These are phyloP conservation scores for Melierax canorus DNA, from an alignment of 2,113 vertebrate species.

Conservation along the genomic window DNA sequence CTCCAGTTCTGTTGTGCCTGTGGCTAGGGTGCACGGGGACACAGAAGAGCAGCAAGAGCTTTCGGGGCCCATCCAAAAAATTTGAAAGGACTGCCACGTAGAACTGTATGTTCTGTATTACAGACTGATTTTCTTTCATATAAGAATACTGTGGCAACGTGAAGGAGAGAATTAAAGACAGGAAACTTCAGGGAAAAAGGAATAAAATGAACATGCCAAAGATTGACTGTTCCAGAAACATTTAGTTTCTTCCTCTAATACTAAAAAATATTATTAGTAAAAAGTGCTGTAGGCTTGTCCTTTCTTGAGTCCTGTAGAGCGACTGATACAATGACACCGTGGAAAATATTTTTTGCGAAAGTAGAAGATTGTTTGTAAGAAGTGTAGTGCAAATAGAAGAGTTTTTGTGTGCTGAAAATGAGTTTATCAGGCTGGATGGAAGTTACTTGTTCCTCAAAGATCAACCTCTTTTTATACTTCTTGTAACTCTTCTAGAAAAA, in stretches of 20 bases:
- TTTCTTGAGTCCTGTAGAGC: neutral
- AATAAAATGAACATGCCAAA: neutral
- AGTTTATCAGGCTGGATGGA: neutral
- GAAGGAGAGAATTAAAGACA: neutral
- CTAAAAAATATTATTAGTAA: neutral
- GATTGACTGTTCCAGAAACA: neutral
- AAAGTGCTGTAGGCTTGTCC: neutral
- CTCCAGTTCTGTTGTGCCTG: too few relatives aligned
- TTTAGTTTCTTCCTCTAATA: neutral
- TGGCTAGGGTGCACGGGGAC: too few relatives aligned
- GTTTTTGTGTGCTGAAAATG: neutral
- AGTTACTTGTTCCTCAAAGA: neutral
- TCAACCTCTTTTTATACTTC: neutral
- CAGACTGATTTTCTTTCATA: neutral
- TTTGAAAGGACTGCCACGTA: neutral
- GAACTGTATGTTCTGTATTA: neutral
- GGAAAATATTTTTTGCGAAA: neutral
- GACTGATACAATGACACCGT: rapidly evolving
- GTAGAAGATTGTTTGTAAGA: neutral
- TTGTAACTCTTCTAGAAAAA: neutral
- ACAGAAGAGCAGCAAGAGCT: too few relatives aligned
- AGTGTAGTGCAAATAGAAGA: neutral
- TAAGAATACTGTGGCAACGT: neutral
- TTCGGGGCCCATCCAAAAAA: neutral
- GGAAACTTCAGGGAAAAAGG: neutral